Conservation (phyloP, 2,888 invertebrate genomes). For the Argyra leucocephala region DNA sequence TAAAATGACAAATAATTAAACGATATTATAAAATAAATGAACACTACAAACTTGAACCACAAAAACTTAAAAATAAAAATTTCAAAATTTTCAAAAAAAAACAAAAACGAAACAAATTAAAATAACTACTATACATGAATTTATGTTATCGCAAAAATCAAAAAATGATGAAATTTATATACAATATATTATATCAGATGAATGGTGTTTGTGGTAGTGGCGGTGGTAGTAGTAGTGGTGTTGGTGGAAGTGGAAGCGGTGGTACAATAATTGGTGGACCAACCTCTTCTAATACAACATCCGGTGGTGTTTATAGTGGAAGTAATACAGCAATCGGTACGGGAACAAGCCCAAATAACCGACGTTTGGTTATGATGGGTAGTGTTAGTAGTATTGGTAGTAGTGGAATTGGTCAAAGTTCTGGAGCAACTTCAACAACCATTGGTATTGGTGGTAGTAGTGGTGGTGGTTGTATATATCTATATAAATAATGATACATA, state of each 20-base stretch:
- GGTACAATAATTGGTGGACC: slow-evolving; percentile 18
- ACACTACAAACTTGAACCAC: neutral
- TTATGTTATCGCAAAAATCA: neutral
- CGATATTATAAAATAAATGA: neutral
- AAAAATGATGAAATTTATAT: neutral
- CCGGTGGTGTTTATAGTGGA: slow-evolving; percentile 29
- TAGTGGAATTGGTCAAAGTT: slow-evolving; percentile 22
- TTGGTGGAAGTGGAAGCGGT: slow-evolving; percentile 16
- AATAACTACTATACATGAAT: too few relatives aligned
- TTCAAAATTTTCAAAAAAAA: neutral
- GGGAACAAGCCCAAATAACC: slow-evolving; percentile 23
- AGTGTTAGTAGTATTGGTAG: slow-evolving; percentile 22
- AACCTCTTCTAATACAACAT: slow-evolving; percentile 23
- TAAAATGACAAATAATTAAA: too few relatives aligned
- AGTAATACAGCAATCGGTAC: slow-evolving; percentile 31
- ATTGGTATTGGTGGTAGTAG: slow-evolving; percentile 15
- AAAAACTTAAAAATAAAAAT: neutral
- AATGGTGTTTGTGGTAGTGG: slow-evolving; percentile 11
- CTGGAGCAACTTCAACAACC: neutral
- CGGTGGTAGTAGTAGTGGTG: slow-evolving; percentile 21
- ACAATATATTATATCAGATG: neutral
- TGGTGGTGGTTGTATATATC: slow-evolving; percentile 11
- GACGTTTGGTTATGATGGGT: slow-evolving; percentile 24
- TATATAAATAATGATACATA: neutral
- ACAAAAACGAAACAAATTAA: too few relatives aligned